These are phyloP conservation scores for Diaphora mendica DNA, from an alignment of 2,888 invertebrate species.

Conservation along the genomic window DNA sequence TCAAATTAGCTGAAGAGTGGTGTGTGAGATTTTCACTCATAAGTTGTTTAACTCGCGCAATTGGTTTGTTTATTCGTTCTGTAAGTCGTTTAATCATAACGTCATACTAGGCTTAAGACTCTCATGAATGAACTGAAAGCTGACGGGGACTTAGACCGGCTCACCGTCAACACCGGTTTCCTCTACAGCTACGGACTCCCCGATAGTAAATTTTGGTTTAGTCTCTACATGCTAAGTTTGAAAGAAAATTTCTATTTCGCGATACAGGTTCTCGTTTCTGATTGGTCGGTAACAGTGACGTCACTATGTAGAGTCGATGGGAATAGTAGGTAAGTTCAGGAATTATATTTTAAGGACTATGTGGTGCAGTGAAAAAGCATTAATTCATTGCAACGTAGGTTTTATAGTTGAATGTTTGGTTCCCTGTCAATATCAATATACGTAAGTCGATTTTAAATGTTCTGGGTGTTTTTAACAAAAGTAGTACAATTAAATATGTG, in stretches of 20 bases:
- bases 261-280: slow-evolving; percentile 52
- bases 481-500: no score
- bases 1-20: slow-evolving; percentile 44
- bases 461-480: background rate
- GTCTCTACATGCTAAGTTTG: background rate
- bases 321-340: background rate
- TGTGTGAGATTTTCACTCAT: slow-evolving; percentile 59
- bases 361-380: no score
- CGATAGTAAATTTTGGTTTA: rapidly evolving
- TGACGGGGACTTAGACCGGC: slow-evolving; percentile 58
- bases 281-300: slow-evolving; percentile 45
- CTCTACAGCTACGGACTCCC: slow-evolving; percentile 11
- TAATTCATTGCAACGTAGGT: no score
- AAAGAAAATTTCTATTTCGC: slow-evolving; percentile 60
- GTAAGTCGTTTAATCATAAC: no score
- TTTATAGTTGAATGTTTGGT: no score
- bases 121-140: slow-evolving; percentile 43
- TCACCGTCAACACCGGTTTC: slow-evolving; percentile 20
- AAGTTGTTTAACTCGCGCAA: slow-evolving; percentile 34
- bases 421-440: background rate
- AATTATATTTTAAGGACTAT: background rate
- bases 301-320: slow-evolving; percentile 3
- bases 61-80: no score
- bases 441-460: background rate
- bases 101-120: no score